These are phyloP conservation scores for Centroberyx gerrardi DNA, from an alignment of 2,797 vertebrate species.

Conservation along the genomic window DNA sequence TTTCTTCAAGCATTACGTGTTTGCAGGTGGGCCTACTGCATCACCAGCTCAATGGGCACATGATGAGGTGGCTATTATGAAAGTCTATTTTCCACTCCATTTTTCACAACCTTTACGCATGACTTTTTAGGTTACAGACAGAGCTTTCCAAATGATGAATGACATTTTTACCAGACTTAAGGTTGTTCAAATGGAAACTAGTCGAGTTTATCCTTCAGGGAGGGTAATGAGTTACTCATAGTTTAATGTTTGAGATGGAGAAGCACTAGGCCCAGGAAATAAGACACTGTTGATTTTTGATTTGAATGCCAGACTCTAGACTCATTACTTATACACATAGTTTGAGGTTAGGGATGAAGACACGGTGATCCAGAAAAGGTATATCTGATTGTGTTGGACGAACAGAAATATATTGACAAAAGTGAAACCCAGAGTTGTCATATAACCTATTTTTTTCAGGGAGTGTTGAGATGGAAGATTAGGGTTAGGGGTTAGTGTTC, in stretches of 20 bases:
- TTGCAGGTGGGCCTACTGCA: not conserved
- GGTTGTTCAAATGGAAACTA: too few relatives aligned
- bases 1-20: not conserved
- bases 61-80: not conserved
- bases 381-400: conserved; percentile 4
- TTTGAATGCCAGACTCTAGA: too few relatives aligned
- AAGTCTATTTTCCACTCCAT: not conserved
- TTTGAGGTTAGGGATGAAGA: not conserved
- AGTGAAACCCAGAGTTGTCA: conserved; percentile 4
- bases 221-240: too few relatives aligned
- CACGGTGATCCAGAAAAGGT: not conserved
- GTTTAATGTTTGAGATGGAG: too few relatives aligned
- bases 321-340: too few relatives aligned
- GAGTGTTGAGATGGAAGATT: conserved; percentile 9
- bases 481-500: conserved; percentile 14
- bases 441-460: not conserved
- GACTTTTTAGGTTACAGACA: not conserved
- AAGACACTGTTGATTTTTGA: too few relatives aligned
- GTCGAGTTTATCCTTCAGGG: too few relatives aligned
- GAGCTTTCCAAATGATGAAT: conserved; percentile 6
- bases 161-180: too few relatives aligned
- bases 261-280: too few relatives aligned
- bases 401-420: too few relatives aligned
- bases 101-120: not conserved
- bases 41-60: not conserved